Evolutionary conservation across 2,888 invertebrate species (phyloP).

Genomic region (Spicauda simplicius): DNA sequence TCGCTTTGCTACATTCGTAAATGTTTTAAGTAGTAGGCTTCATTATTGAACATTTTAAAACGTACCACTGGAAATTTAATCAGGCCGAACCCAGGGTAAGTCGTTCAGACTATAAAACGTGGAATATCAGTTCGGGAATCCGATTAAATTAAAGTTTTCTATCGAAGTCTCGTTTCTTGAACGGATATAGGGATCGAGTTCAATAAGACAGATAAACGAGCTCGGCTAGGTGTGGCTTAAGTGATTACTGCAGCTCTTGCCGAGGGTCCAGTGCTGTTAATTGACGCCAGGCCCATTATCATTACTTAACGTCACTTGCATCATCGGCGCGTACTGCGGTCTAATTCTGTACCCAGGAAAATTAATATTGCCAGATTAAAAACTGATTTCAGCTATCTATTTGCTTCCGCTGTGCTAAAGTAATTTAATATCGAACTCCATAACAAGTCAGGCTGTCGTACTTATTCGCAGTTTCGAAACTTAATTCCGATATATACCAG

Average conservation of each 20-base stretch:
- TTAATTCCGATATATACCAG: not conserved
- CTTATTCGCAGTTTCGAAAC: not conserved
- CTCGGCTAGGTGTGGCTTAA: constrained; percentile 71
- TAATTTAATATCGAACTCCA: not conserved
- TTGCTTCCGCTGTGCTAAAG: constrained; percentile 5
- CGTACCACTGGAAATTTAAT: not conserved
- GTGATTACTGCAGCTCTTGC: constrained; percentile 80
- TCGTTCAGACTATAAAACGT: not conserved
- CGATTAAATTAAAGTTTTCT: constrained; percentile 19
- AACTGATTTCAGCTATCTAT: constrained; percentile 5
- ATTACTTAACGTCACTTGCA: constrained; percentile 43
- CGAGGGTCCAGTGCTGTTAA: constrained; percentile 50
- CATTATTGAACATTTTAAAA: not conserved
- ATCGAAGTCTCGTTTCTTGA: constrained; percentile 51
- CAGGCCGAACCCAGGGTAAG: not conserved
- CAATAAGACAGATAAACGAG: constrained; percentile 72
- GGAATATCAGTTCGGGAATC: constrained; percentile 2
- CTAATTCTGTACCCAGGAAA: constrained; percentile 1
- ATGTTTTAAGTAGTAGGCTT: not conserved
- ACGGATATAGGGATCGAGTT: constrained; percentile 53
- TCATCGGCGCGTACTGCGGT: constrained; percentile 6
- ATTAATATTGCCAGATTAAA: constrained; percentile 10
- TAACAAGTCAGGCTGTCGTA: not conserved
- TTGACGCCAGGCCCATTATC: constrained; percentile 49
- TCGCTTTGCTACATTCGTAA: not conserved